These are phyloP conservation scores for Dexiosoma caninum DNA, from an alignment of 2,888 invertebrate species.

Conservation along the genomic window DNA sequence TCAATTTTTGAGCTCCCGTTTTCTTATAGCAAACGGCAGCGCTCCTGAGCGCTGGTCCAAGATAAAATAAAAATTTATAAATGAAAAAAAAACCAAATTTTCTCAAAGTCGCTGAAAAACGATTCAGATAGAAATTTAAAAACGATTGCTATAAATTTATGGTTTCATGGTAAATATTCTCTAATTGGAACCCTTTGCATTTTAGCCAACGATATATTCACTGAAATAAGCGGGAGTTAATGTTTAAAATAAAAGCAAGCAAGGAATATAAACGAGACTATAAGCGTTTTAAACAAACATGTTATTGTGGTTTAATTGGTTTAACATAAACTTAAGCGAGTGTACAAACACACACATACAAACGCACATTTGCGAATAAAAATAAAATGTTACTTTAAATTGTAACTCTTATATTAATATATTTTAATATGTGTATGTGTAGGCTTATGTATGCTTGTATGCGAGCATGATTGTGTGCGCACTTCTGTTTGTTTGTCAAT, in stretches of 20 bases:
- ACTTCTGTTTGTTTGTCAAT: background rate
- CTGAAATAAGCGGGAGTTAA: background rate
- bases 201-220: background rate
- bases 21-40: no score
- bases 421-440: background rate
- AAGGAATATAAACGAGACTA: background rate
- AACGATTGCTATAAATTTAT: no score
- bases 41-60: no score
- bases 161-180: no score
- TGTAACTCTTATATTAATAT: slow-evolving; percentile 15
- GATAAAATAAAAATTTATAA: no score
- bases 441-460: no score
- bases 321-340: slow-evolving; percentile 27
- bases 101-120: no score
- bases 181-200: background rate
- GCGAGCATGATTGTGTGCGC: background rate
- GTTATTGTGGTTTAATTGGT: slow-evolving; percentile 59
- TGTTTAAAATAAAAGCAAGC: background rate
- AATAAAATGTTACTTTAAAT: background rate
- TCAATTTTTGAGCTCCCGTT: no score
- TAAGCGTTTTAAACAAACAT: slow-evolving; percentile 43
- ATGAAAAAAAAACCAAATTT: background rate
- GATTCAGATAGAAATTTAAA: no score
- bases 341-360: background rate
- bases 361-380: background rate